These are phyloP conservation scores for Daptonema setosum DNA, from an alignment of 2,888 invertebrate species.

Conservation along the genomic window DNA sequence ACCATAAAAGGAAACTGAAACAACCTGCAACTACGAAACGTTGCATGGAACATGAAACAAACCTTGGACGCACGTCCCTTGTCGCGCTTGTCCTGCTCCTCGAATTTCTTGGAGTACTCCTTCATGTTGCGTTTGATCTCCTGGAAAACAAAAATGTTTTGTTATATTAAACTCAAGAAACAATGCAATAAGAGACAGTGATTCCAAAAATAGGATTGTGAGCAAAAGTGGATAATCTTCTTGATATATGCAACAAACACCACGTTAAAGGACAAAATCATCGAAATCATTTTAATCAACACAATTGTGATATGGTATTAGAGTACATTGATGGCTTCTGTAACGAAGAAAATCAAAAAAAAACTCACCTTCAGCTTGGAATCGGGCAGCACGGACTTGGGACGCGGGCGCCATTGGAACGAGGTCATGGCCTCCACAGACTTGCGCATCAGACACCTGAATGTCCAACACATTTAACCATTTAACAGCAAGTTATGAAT, in stretches of 20 bases:
- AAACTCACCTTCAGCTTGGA: slow-evolving; percentile 45
- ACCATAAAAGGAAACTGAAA: no score
- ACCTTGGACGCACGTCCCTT: slow-evolving; percentile 22
- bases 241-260: no score
- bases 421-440: no score
- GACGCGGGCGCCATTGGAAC: slow-evolving; percentile 82
- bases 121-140: slow-evolving; percentile 92
- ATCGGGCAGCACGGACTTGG: slow-evolving; percentile 55
- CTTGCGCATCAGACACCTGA: no score
- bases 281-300: neutral
- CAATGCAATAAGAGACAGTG: neutral
- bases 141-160: slow-evolving; percentile 32
- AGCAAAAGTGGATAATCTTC: no score
- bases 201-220: neutral
- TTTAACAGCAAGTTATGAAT: no score
- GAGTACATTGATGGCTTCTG: neutral
- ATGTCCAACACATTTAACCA: no score
- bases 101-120: slow-evolving; percentile 83
- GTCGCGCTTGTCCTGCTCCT: slow-evolving; percentile 53
- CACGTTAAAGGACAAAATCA: no score
- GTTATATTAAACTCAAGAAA: neutral
- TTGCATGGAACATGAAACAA: neutral
- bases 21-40: no score
- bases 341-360: neutral
- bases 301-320: neutral